Evolutionary conservation across 2,113 vertebrate genomes (phyloP), one percentile per base, ranked within the genome.

Genomic region (Gnathonemus longibarbis): DNA sequence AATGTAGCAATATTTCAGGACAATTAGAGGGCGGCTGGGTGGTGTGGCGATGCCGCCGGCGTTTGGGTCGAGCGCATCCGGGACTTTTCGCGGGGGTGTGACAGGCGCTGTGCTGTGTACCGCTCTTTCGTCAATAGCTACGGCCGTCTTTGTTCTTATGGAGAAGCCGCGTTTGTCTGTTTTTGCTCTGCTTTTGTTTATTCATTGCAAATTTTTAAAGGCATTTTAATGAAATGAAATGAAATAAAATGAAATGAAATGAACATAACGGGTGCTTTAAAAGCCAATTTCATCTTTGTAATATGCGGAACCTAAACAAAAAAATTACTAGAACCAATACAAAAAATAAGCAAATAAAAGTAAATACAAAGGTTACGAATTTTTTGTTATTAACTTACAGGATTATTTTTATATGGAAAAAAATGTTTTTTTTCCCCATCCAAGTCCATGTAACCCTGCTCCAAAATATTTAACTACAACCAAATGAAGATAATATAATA

Each of bases 1-100:
- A 88, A 84, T 88, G 74, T 52, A 42, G 66, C 87, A 88, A 88
- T 84, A 88, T 88, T 90, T 90, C 90, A 90, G 70, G 62, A n/a
- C 90, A 80, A 88, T 90, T 90, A 88, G 62, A 85, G 56, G 70
- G 62, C 87, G 48, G 35, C 84, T 39, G n/a, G n/a, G 35, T 8
- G 27, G 83, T 31, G 89, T 31, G 84, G 84, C 27, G 1, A 27
- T 31, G 62, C 62, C 35, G 74, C 8, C 2, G 74, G 35, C 74
- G 35, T 80, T 35, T 17, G 35, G 74, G 31, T 80, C 5, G 5
- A 80, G 74, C 74, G 13, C 31, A 35, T 80, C 74, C 74, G 31
- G 35, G 74, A 80, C 31, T 80, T 86, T 50, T n/a, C 1, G 4
- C 3, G 39, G 46, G 84, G 84, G 48, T 52, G 46, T n/a, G 45